Conservation (phyloP, 1,140 invertebrate genomes). For the Adelges cooleyi region DNA sequence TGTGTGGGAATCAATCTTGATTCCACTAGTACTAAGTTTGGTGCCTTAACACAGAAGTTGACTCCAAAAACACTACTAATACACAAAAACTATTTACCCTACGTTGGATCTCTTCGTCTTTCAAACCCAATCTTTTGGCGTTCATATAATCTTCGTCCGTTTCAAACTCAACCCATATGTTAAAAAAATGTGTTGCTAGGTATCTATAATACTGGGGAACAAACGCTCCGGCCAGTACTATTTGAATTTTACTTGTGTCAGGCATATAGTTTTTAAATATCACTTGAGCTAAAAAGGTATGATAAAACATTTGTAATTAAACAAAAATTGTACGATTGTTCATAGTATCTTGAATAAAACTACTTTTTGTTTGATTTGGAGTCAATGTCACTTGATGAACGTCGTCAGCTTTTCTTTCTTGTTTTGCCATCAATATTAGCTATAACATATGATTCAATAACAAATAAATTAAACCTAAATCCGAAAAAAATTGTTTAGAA, state of each 20-base stretch:
- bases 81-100: background rate
- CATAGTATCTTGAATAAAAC: no score
- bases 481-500: no score
- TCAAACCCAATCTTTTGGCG: background rate
- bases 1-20: no score
- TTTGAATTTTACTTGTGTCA: slow-evolving; percentile 34
- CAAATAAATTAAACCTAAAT: no score
- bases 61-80: no score
- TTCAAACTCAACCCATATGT: slow-evolving; percentile 43
- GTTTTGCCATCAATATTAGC: slow-evolving; percentile 42
- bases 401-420: slow-evolving; percentile 47
- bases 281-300: slow-evolving; percentile 20
- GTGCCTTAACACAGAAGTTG: no score
- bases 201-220: slow-evolving; percentile 41
- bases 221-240: slow-evolving; percentile 43
- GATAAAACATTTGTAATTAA: slow-evolving; percentile 1
- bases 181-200: slow-evolving; percentile 39
- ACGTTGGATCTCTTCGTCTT: background rate
- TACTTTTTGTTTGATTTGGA: slow-evolving; percentile 36
- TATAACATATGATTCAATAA: no score
- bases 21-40: no score
- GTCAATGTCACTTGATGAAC: slow-evolving; percentile 49
- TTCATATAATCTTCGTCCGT: slow-evolving; percentile 14
- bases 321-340: no score
- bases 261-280: slow-evolving; percentile 21